Evolutionary conservation across 2,113 vertebrate species (phyloP).

Genomic region (Colistium nudipinnis): DNA sequence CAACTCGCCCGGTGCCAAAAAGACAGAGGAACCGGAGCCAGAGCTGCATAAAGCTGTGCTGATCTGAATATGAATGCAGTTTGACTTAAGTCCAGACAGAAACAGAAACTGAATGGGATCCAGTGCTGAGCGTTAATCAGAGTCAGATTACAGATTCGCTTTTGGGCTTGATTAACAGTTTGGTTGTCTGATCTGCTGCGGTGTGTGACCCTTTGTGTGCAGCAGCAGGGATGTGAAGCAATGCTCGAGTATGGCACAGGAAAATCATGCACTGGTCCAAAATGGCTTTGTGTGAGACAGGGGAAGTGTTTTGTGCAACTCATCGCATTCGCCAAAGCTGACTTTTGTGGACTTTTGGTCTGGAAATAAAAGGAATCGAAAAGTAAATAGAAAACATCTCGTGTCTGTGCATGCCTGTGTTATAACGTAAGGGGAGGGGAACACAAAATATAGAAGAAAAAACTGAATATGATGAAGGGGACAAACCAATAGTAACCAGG

Average conservation of each 20-base stretch:
- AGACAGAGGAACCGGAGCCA: conserved; percentile 45
- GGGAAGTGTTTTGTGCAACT: not conserved
- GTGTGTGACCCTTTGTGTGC: conserved; percentile 11
- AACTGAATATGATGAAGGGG: not conserved
- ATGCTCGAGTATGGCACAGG: conserved; percentile 6
- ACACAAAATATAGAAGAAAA: not conserved
- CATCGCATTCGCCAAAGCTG: not conserved
- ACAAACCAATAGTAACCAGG: not conserved
- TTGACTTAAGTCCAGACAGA: conserved; percentile 59
- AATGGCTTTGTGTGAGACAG: not conserved
- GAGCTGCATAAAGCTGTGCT: conserved; percentile 46
- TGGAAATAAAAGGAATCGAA: not conserved
- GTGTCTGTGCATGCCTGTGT: not conserved
- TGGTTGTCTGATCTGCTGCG: conserved; percentile 25
- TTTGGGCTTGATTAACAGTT: conserved; percentile 52
- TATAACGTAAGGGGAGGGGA: not conserved
- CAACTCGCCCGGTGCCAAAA: conserved; percentile 46
- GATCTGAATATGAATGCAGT: conserved; percentile 50
- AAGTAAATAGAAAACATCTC: not conserved
- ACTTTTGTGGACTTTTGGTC: not conserved
- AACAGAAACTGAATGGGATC: conserved; percentile 30
- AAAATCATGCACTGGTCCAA: conserved; percentile 9
- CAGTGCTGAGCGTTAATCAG: conserved; percentile 44
- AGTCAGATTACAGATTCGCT: conserved; percentile 61
- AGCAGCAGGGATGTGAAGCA: conserved; percentile 25